A percentile compares a stretch with the other conserved stretches of the same genome.
phyloP scores from a whole-genome alignment of 2,888 invertebrate genomes.

The Anthophora plumipes region DNA sequence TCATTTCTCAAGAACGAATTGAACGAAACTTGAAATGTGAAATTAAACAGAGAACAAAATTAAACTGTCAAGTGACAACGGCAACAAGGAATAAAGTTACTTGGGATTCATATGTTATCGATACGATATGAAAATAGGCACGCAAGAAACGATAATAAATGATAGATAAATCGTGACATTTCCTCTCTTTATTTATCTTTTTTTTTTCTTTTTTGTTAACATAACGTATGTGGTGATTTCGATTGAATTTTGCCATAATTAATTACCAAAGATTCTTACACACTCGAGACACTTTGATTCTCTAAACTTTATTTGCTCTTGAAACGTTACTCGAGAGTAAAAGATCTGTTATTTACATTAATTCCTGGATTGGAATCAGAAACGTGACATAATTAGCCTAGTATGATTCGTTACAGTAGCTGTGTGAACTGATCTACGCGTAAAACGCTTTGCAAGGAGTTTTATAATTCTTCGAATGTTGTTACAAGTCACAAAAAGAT shows the following conservation, averaged over 20 bases:
- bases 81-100: conserved; percentile 20
- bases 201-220: no score
- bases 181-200: conserved; percentile 45
- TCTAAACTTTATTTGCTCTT: conserved; percentile 15
- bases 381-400: conserved; percentile 40
- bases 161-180: not conserved
- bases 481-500: conserved; percentile 50
- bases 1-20: conserved; percentile 50
- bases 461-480: conserved; percentile 24
- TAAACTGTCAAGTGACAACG: conserved; percentile 71
- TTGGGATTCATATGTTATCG: conserved; percentile 31
- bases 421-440: conserved; percentile 36
- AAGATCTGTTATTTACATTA: conserved; percentile 63
- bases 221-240: conserved; percentile 50
- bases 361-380: conserved; percentile 56
- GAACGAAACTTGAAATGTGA: conserved; percentile 49
- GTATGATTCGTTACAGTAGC: conserved; percentile 41
- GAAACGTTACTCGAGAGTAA: conserved; percentile 30
- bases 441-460: conserved; percentile 32
- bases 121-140: not conserved
- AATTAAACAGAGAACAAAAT: conserved; percentile 65
- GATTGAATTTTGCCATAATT: conserved; percentile 33
- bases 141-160: conserved; percentile 1
- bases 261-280: conserved; percentile 48
- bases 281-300: not conserved